Evolutionary conservation across 2,113 vertebrate species (phyloP), one percentile per base, ranked within the genome.

Genomic region (Arenaria interpres): DNA sequence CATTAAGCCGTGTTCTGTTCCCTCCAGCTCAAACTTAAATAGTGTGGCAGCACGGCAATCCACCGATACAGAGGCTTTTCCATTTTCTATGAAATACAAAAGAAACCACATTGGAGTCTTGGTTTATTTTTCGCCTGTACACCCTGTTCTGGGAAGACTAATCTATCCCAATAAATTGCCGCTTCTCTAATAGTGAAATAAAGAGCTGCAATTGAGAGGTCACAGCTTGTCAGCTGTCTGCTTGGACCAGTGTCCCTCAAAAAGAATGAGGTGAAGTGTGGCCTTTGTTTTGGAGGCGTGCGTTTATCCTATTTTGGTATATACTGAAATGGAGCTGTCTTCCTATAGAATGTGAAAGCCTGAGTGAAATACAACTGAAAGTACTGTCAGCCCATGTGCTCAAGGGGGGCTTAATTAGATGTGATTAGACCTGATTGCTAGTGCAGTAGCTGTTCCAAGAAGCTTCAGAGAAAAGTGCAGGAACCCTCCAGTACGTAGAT

Each of bases 21-120:
- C 98, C 5, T 97, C 96, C 89, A 99, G 95, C 82, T 98, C 96
- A 23, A 98, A 98, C 32, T 83, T 98, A 87, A 99, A 99, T 10
- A 98, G 69, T 0, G 84, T 98, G 2, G 97, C 97, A 5, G 97
- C 51, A 2, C 94, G 94, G 94, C 98, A 98, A 53, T 98, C 98
- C 12, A 99, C 82, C 3, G 97, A 98, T 51, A 99, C 27, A 0
- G 97, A 98, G 83, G 97, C 98, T 94, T 98, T 99, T n/a, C 98
- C 98, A 0, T 98, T 98, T 81, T 98, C 98, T 98, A 68, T 41
- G 94, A 91, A 83, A 95, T 12, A 75, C 22, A 79, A 89, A 91
- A 96, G 39, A 85, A 43, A 73, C 35, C 11, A 17, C 48, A 14
- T 46, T 25, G 30, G 28, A 50, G 19, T 20, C 41, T 22, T 20